phyloP scores from a whole-genome alignment of 2,113 vertebrate species.

The Aegypius monachus region DNA sequence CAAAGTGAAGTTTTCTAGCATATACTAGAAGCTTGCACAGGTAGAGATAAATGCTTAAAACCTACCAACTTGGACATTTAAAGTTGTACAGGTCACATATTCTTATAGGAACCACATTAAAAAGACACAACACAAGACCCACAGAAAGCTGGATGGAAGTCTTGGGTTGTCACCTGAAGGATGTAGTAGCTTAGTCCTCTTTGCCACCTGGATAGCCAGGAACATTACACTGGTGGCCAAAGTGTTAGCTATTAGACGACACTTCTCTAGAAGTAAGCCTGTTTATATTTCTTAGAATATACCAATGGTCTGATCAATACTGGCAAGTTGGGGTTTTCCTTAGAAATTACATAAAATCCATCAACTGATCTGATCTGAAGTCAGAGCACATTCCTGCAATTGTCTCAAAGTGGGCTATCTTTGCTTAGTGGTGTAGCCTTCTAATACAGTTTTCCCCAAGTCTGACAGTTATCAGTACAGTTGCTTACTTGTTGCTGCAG shows the following conservation, averaged over 20 bases:
- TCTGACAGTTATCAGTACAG: neutral
- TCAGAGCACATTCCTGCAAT: accelerated
- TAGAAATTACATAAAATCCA: neutral
- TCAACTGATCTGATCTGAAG: neutral
- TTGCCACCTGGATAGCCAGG: neutral
- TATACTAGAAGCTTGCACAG: neutral
- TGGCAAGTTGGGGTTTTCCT: neutral
- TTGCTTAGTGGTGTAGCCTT: neutral
- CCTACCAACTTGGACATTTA: neutral
- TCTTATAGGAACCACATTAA: neutral
- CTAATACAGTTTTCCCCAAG: neutral
- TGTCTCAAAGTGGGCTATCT: neutral
- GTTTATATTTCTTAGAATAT: neutral
- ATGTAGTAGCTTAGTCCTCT: neutral
- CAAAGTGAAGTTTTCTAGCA: neutral
- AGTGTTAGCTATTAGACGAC: neutral
- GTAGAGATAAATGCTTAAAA: neutral
- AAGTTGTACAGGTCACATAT: neutral
- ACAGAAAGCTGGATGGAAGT: neutral
- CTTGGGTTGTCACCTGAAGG: neutral
- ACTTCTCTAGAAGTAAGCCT: neutral
- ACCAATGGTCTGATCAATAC: neutral
- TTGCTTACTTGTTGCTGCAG: slow-evolving; percentile 87
- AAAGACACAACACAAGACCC: neutral
- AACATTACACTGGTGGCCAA: neutral